phyloP scores from a whole-genome alignment of 1,140 invertebrate species.

The Myzus persicae region DNA sequence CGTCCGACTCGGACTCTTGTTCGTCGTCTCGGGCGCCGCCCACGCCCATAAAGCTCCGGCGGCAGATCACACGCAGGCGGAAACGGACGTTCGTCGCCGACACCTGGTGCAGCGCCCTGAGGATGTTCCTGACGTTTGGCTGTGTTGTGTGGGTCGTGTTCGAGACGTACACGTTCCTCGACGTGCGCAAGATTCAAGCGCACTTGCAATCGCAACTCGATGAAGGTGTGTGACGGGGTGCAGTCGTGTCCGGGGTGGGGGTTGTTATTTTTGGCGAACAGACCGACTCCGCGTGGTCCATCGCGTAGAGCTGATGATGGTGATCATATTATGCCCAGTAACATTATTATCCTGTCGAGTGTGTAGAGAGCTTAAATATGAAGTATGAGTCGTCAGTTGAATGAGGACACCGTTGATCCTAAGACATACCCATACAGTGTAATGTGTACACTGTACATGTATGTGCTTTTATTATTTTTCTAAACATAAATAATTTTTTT shows the following conservation, averaged over 20 bases:
- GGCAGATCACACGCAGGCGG: constrained; percentile 63
- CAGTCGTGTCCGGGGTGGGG: too few relatives aligned
- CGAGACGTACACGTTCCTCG: constrained; percentile 75
- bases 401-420: background rate
- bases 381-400: background rate
- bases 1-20: constrained; percentile 63
- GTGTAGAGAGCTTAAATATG: background rate
- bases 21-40: constrained; percentile 61
- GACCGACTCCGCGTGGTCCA: background rate
- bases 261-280: background rate
- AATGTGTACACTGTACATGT: background rate
- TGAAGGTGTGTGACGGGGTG: constrained; percentile 67
- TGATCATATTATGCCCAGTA: background rate
- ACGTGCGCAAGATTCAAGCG: constrained; percentile 73
- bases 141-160: constrained; percentile 71
- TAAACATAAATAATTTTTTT: constrained; percentile 55
- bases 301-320: background rate
- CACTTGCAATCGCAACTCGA: constrained; percentile 73
- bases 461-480: background rate
- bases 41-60: constrained; percentile 65
- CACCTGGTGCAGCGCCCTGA: constrained; percentile 66
- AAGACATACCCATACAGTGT: background rate
- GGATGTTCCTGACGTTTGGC: constrained; percentile 72
- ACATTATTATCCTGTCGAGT: too few relatives aligned
- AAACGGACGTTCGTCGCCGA: constrained; percentile 62